Conservation (phyloP, 2,797 vertebrate species). For the Galago senegalensis region DNA sequence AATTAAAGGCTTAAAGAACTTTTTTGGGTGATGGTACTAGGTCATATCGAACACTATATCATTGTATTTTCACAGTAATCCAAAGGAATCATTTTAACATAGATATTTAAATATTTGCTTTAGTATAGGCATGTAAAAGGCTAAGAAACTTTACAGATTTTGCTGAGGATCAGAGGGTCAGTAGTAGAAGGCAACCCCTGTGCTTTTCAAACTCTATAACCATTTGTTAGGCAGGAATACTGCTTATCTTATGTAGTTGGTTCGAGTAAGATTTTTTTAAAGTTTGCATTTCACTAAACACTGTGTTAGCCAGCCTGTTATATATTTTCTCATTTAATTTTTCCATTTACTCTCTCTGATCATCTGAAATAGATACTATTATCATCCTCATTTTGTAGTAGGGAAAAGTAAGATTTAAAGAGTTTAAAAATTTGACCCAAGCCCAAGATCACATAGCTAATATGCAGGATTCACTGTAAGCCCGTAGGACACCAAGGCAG, state of each 20-base stretch:
- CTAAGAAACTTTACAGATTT: background rate
- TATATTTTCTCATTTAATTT: conserved; percentile 12
- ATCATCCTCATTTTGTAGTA: background rate
- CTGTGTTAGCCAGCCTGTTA: background rate
- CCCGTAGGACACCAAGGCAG: background rate
- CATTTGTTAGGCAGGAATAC: background rate
- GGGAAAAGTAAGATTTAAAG: background rate
- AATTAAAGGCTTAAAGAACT: background rate
- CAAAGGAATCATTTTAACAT: background rate
- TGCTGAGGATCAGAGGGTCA: background rate
- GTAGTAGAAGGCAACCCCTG: background rate
- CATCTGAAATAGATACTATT: background rate
- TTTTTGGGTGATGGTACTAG: background rate
- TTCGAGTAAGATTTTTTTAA: background rate
- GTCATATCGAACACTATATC: background rate
- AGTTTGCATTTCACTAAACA: background rate
- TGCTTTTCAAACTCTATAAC: background rate
- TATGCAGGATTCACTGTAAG: background rate
- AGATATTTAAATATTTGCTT: background rate
- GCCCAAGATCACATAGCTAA: background rate
- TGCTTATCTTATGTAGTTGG: background rate
- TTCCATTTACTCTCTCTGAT: conserved; percentile 20
- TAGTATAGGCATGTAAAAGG: background rate
- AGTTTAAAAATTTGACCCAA: background rate
- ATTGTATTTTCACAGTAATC: background rate